Percentiles rank a stretch among this genome's conserved stretches.
Evolutionary conservation across 2,888 invertebrate genomes (phyloP).

Genomic region (Baronia brevicornis): DNA sequence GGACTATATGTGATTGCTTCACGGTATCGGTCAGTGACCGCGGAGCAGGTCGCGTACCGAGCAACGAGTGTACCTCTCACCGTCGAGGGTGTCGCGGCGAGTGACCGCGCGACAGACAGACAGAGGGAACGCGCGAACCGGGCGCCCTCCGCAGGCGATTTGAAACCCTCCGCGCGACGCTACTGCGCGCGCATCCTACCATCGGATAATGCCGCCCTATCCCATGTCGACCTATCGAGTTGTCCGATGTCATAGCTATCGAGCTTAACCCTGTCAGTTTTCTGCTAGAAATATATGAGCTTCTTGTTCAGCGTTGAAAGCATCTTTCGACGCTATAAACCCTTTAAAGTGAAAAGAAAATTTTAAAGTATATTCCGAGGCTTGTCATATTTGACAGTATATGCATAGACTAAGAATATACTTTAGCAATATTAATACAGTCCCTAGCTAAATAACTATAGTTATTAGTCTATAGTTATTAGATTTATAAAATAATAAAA

Average conservation of each 20-base stretch:
- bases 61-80: conserved; percentile 44
- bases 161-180: conserved; percentile 69
- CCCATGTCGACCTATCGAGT: conserved; percentile 69
- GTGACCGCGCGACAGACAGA: conserved; percentile 32
- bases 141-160: conserved; percentile 69
- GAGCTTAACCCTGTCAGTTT: conserved; percentile 52
- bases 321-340: conserved; percentile 19
- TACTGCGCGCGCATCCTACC: conserved; percentile 64
- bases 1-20: conserved; percentile 19
- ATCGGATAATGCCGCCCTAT: conserved; percentile 68
- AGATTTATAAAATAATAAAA: too few species aligned
- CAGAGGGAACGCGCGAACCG: conserved; percentile 57
- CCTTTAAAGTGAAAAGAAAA: conserved; percentile 8
- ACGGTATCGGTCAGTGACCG: conserved; percentile 65
- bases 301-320: conserved; percentile 29
- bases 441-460: too few species aligned
- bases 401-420: too few species aligned
- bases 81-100: conserved; percentile 51
- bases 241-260: conserved; percentile 51
- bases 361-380: too few species aligned
- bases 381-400: too few species aligned
- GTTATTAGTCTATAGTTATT: too few species aligned
- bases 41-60: conserved; percentile 36
- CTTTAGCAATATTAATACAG: too few species aligned
- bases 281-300: conserved; percentile 38